phyloP scores from a whole-genome alignment of 2,113 vertebrate genomes.

The Ranitomeya variabilis region DNA sequence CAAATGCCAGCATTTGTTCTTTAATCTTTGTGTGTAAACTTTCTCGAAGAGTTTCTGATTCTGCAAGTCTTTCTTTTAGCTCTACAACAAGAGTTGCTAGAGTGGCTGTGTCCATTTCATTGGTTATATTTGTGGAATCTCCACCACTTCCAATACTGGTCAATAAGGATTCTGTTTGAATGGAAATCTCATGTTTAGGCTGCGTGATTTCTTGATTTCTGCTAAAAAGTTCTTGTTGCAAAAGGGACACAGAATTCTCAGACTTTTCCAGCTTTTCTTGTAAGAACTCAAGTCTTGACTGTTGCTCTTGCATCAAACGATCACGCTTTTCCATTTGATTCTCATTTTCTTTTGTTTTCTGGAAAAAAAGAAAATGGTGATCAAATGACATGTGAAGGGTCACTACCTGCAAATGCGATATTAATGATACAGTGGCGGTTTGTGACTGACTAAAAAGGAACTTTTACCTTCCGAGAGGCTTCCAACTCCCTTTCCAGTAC shows the following conservation, averaged over 20 bases:
- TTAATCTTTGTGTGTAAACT: conserved; percentile 69
- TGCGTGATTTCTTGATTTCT: conserved; percentile 61
- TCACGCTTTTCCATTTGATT: conserved; percentile 62
- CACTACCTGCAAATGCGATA: too few relatives aligned
- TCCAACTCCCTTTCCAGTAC: conserved; percentile 63
- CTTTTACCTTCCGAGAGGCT: conserved; percentile 63
- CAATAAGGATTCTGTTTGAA: not conserved
- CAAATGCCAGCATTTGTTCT: conserved; percentile 63
- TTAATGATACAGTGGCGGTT: too few relatives aligned
- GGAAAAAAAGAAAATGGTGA: conserved; percentile 43
- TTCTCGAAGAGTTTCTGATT: conserved; percentile 62
- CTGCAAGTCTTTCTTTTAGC: conserved; percentile 60
- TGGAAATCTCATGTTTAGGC: conserved; percentile 52
- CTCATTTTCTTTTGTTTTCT: conserved; percentile 68
- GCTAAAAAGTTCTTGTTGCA: conserved; percentile 62
- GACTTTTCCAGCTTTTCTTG: conserved; percentile 55
- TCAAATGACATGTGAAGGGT: too few relatives aligned
- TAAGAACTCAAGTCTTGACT: conserved; percentile 59
- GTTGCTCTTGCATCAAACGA: conserved; percentile 62
- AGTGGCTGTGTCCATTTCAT: conserved; percentile 62
- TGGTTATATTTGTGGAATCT: conserved; percentile 53
- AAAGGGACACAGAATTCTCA: conserved; percentile 49
- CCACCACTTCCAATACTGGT: conserved; percentile 24
- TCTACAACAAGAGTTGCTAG: conserved; percentile 64
- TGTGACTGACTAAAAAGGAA: rapidly evolving